Conservation (phyloP, 1,140 invertebrate species). For the silkworm (Bombyx mori) region ASM3026992v2 NC_085130.1:7633501-7634000, state of each 20-base stretch:
- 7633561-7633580: slow-evolving; percentile 68
- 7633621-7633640: slow-evolving; percentile 88
- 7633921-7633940: slow-evolving; percentile 43
- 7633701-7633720: too few relatives aligned
- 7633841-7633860: too few relatives aligned
- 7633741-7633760: too few relatives aligned
- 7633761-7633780: too few relatives aligned
- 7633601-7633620: slow-evolving; percentile 87
- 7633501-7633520: slow-evolving; percentile 80
- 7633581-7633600: slow-evolving; percentile 77
- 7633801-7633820: too few relatives aligned
- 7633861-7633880: slow-evolving; percentile 25
- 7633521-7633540: slow-evolving; percentile 71
- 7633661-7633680: slow-evolving; percentile 74
- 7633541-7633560: slow-evolving; percentile 55
- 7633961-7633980: slow-evolving; percentile 52
- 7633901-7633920: slow-evolving; percentile 51
- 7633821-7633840: too few relatives aligned
- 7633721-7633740: too few relatives aligned
- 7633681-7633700: neutral
- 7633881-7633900: slow-evolving; percentile 23
- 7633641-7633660: slow-evolving; percentile 84
- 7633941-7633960: slow-evolving; percentile 40
- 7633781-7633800: too few relatives aligned
- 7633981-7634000: slow-evolving; percentile 28